phyloP scores from a whole-genome alignment of 2,797 vertebrate species.

The Dryobates pubescens region DNA sequence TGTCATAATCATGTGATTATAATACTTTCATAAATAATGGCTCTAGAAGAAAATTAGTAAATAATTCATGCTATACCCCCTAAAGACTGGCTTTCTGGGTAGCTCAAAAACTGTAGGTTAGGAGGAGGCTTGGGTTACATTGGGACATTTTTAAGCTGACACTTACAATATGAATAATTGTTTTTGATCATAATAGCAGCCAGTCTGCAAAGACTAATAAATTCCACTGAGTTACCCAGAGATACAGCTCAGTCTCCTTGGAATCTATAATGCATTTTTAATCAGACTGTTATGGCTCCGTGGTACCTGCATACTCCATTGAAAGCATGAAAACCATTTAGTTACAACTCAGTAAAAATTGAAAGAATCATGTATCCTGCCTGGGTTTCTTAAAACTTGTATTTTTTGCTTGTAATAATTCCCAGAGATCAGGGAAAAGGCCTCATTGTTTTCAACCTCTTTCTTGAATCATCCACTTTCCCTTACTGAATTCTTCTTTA shows the following conservation, averaged over 20 bases:
- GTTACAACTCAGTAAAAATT: slow-evolving; percentile 7
- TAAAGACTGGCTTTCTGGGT: slow-evolving; percentile 6
- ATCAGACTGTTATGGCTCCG: background rate
- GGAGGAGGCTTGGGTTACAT: background rate
- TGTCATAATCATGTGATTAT: background rate
- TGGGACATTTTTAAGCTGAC: slow-evolving; percentile 17
- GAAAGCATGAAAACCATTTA: slow-evolving; percentile 21
- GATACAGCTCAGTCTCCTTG: slow-evolving; percentile 1
- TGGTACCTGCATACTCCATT: background rate
- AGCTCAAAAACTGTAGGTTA: background rate
- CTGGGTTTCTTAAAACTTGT: background rate
- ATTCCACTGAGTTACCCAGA: slow-evolving; percentile 9
- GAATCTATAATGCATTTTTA: slow-evolving; percentile 15
- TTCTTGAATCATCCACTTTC: background rate
- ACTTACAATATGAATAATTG: slow-evolving; percentile 35
- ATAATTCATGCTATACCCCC: background rate
- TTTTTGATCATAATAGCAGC: background rate
- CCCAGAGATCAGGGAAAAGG: background rate
- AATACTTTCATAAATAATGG: background rate
- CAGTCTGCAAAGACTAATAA: slow-evolving; percentile 19
- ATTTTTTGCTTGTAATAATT: background rate
- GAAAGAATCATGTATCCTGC: background rate
- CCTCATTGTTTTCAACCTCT: background rate
- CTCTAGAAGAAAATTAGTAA: slow-evolving; percentile 22
- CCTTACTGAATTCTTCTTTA: background rate